Conservation (phyloP, 2,113 vertebrate genomes). For the Dromas ardeola region DNA sequence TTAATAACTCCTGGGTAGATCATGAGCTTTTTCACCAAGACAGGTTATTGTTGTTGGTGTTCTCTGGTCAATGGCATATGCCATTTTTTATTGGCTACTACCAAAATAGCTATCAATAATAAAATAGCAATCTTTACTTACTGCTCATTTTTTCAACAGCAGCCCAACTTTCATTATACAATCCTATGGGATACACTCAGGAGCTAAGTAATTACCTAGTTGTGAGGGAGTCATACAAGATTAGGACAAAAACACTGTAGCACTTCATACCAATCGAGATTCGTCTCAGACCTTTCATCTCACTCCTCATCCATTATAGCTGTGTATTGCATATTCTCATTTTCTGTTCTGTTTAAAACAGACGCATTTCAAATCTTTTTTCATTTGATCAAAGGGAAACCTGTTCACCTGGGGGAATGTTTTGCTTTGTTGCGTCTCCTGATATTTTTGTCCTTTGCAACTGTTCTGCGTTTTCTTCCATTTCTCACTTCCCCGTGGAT, state of each 20-base stretch:
- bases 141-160: neutral
- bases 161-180: neutral
- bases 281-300: slow-evolving; percentile 14
- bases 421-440: slow-evolving; percentile 13
- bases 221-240: neutral
- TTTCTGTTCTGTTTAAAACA: slow-evolving; percentile 8
- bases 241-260: neutral
- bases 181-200: neutral
- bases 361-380: neutral
- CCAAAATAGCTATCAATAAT: neutral
- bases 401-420: neutral
- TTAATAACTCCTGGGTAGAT: neutral
- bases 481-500: neutral
- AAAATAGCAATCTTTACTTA: neutral
- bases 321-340: neutral
- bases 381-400: slow-evolving; percentile 17
- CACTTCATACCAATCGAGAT: neutral
- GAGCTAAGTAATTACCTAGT: neutral
- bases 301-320: neutral
- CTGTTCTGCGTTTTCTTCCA: neutral
- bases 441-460: slow-evolving; percentile 2
- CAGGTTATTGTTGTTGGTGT: neutral
- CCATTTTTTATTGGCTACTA: neutral
- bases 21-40: neutral
- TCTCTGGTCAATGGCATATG: neutral